These are phyloP conservation scores for Cygnus olor DNA, from an alignment of 2,797 vertebrate genomes.

Conservation along the genomic window DNA sequence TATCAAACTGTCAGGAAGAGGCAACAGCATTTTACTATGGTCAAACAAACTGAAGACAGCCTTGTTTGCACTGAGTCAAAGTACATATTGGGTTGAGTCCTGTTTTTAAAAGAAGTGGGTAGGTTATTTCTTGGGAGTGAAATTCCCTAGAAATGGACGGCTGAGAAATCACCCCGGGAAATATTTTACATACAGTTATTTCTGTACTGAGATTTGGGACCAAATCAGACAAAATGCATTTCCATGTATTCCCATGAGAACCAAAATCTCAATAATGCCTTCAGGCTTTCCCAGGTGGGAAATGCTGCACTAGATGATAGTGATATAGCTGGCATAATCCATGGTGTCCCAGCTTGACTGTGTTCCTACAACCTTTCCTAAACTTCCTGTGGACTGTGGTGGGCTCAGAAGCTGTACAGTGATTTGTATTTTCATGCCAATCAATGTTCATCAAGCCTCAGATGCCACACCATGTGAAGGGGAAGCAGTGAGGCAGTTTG, in stretches of 20 bases:
- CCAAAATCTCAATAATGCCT: background rate
- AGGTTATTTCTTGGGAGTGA: background rate
- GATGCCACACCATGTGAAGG: rapidly evolving
- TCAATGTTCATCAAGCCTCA: background rate
- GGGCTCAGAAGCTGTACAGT: rapidly evolving
- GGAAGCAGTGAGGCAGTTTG: rapidly evolving
- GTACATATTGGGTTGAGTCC: background rate
- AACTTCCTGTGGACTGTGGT: rapidly evolving
- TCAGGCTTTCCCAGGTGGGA: background rate
- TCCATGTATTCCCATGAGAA: background rate
- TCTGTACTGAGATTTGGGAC: background rate
- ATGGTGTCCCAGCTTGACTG: background rate
- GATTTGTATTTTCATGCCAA: background rate
- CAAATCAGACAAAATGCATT: background rate
- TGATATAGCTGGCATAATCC: rapidly evolving
- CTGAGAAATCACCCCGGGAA: background rate
- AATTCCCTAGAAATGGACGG: background rate
- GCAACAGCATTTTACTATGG: background rate
- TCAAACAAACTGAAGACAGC: background rate
- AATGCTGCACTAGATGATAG: background rate
- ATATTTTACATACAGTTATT: background rate
- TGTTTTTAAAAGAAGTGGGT: background rate
- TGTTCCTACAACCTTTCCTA: background rate
- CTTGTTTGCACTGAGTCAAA: background rate
- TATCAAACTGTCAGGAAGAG: background rate